Evolutionary conservation across 2,797 vertebrate species (phyloP), one percentile per base, ranked within the genome.

Genomic region (Chrysocyon brachyurus): DNA sequence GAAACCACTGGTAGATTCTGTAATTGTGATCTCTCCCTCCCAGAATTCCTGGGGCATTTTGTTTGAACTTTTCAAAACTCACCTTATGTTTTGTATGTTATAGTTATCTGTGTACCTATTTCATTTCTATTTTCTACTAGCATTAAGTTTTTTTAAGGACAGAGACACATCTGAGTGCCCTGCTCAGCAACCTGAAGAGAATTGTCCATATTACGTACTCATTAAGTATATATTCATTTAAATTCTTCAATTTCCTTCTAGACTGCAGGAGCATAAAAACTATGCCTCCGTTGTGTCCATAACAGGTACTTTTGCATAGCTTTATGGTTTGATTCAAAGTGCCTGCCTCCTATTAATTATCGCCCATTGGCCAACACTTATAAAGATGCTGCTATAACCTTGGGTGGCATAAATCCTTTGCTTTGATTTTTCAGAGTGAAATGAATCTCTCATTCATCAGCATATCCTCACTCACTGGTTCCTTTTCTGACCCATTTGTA

Each of bases 391-490:
- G 40, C 46, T n/a, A 7, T 78, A n/a, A 88, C 61, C 15, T 64
- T 90, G 4, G 21, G 19, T 54, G 46, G n/a, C 61, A 26, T 40
- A 82, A 87, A 31, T 70, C 64, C 40, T 93, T 36, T 75, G 12
- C 63, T 96, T 93, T 90, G 49, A 63, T 93, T 92, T 92, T 81
- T 49, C 81, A 14, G 22, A 73, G 49, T 59, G 33, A 75, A 89
- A 97, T 73, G 87, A 97, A 92, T 83, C 77, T 46, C 40, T 92
- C 73, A 77, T 95, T 92, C 54, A 96, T 91, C 14, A 88, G 40
- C 14, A 70, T 14, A 64, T 31, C 70, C 19, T 79, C 78, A 68
- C 22, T 79, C 75, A 87, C 57, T 63, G 19, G 40, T 57, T 95
- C 52, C 28, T 26, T 83, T 95, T 92, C 54, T 52, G 64, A 75